Conservation (phyloP, 2,888 invertebrate genomes). For the Leptopilina drosophilae region DNA sequence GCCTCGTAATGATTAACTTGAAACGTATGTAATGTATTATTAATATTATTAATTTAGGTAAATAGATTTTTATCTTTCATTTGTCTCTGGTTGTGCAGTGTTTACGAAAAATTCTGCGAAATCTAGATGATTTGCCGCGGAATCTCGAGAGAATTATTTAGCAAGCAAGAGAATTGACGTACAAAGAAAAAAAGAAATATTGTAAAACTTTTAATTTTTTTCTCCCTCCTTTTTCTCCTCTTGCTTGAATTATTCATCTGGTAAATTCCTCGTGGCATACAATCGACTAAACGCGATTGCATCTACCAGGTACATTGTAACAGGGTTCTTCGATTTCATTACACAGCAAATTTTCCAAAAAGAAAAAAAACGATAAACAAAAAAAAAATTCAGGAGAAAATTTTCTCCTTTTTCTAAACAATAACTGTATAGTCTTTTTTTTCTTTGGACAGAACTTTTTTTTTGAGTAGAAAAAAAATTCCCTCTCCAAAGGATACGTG, state of each 20-base stretch:
- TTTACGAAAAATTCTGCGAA: conserved; percentile 42
- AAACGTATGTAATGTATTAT: conserved; percentile 42
- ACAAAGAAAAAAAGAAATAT: conserved; percentile 31
- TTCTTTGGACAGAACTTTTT: neutral
- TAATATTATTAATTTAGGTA: conserved; percentile 38
- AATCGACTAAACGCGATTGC: conserved; percentile 69
- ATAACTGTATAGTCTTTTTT: no score
- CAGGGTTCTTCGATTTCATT: conserved; percentile 58
- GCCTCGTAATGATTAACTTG: conserved; percentile 52
- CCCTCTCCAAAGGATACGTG: conserved; percentile 21
- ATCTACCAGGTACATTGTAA: conserved; percentile 75
- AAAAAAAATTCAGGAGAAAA: conserved; percentile 13
- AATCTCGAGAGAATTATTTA: conserved; percentile 17
- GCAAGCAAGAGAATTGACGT: conserved; percentile 40
- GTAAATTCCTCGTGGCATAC: conserved; percentile 71
- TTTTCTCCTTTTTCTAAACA: no score
- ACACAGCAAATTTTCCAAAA: conserved; percentile 11
- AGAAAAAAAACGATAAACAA: conserved; percentile 15
- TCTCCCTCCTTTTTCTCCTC: neutral
- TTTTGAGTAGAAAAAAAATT: neutral
- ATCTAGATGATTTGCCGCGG: conserved; percentile 33
- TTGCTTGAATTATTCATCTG: conserved; percentile 54
- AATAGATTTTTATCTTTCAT: conserved; percentile 28
- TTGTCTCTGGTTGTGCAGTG: conserved; percentile 44
- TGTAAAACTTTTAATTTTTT: no score